Evolutionary conservation across 1,140 invertebrate genomes (phyloP).

Genomic region (Delia radicum): DNA sequence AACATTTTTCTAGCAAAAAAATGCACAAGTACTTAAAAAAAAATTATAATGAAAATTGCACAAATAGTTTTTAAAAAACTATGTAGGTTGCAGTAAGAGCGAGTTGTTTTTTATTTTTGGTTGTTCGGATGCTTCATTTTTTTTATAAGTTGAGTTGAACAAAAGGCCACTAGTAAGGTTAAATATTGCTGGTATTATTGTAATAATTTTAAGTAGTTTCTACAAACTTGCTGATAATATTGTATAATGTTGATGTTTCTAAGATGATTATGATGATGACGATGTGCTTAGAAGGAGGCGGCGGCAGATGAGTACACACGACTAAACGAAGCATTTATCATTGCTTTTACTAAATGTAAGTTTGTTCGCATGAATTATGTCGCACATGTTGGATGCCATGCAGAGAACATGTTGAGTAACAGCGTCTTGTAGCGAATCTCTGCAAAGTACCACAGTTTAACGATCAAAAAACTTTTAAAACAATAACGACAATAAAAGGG

Average conservation of each 20-base stretch:
- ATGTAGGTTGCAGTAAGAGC: background rate
- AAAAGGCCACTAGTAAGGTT: background rate
- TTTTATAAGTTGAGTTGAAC: background rate
- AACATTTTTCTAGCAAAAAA: no score
- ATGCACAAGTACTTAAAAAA: no score
- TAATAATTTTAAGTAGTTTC: background rate
- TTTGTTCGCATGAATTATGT: slow-evolving; percentile 75
- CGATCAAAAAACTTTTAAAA: slow-evolving; percentile 13
- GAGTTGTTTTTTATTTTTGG: background rate
- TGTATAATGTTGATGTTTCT: background rate
- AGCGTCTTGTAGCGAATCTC: slow-evolving; percentile 70
- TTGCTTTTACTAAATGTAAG: slow-evolving; percentile 66
- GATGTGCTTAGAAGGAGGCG: background rate
- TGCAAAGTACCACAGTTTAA: slow-evolving; percentile 57
- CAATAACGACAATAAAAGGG: background rate
- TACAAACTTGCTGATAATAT: no score
- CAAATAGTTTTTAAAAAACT: background rate
- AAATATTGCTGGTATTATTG: background rate
- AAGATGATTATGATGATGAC: background rate
- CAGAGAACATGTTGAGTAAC: slow-evolving; percentile 69
- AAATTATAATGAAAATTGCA: no score
- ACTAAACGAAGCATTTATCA: background rate
- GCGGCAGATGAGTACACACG: background rate
- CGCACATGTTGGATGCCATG: slow-evolving; percentile 66
- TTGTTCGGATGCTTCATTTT: background rate